Base-by-base conservation (phyloP, 2,888 invertebrate species). In the Gibbula magus region DNA sequence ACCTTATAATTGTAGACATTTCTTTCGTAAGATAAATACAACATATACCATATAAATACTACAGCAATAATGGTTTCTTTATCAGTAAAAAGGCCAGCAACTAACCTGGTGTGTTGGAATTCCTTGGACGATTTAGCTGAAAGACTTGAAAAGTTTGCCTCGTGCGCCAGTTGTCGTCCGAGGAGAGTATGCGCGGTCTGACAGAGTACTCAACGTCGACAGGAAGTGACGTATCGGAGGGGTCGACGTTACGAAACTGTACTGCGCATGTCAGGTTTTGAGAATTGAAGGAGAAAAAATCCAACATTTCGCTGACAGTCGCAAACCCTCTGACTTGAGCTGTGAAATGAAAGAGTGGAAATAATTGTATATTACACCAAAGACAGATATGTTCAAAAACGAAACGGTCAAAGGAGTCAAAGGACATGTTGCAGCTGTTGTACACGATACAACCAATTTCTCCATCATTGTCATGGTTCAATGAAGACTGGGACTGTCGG, bases 111-210 rank as follows among this genome's bases (percentile, higher is more conserved):
- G 61, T 61, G 18, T 25, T 0, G 2, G n/a, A 2, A n/a, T 52
- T 83, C 20, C 87, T 52, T 8, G 81, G 82, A 16, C 84, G 82
- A 75, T 82, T 85, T 18, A 82, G 77, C 70, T 82, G 81, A 70
- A 85, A 86, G 54, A 86, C 83, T 10, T 78, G 81, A 78, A 82
- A 87, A 2, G 85, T 82, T 16, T 53, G 74, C 10, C 51, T 80
- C 0, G 86, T 87, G n/a, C 81, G 61, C 87, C 87, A 87, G 61
- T 61, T 35, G 18, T 79, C n/a, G 77, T 51, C 61, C 25, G 25
- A 25, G 13, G 61, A 61, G 8, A 10, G 8, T 1, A 61, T 25
- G 16, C 61, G 61, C 13, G 61, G 61, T 25, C 61, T 20, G 0
- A 61, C 61, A 10, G 61, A 25, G 25, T 61, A 61, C 61, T 25